A percentile compares a stretch with the other conserved stretches of the same genome.
Evolutionary conservation across 1,140 invertebrate genomes (phyloP).

Genomic region (Rhizoglyphus robini): DNA sequence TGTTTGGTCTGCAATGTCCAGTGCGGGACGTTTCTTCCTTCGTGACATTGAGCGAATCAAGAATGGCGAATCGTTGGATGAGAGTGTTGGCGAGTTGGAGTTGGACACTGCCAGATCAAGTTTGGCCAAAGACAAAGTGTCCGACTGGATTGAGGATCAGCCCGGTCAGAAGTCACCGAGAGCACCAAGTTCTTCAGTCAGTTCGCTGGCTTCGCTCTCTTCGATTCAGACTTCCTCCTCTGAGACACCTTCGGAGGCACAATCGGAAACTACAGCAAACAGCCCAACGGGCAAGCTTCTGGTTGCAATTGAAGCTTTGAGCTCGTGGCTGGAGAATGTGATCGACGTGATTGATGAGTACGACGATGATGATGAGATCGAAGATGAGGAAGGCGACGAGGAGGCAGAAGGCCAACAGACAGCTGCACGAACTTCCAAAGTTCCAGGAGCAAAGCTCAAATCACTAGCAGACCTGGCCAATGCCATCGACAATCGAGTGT

Average conservation of each 20-base stretch:
- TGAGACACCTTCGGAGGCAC: too few relatives aligned
- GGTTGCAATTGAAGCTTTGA: conserved; percentile 1
- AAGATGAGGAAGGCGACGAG: not conserved
- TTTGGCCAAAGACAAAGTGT: too few relatives aligned
- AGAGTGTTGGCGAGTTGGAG: not conserved
- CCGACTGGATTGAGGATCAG: too few relatives aligned
- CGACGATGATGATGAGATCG: conserved; percentile 2
- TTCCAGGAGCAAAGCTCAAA: not conserved
- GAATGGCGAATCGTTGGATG: not conserved
- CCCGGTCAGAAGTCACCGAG: too few relatives aligned
- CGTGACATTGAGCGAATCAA: not conserved
- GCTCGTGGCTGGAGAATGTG: not conserved
- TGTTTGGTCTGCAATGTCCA: not conserved
- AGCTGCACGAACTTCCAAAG: not conserved
- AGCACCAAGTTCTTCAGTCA: too few relatives aligned
- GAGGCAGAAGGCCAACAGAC: not conserved
- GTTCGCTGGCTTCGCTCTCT: too few relatives aligned
- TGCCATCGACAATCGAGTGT: conserved; percentile 4
- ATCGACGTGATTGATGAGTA: conserved; percentile 1
- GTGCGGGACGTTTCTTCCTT: not conserved
- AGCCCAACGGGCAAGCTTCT: not conserved
- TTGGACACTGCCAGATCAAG: too few relatives aligned
- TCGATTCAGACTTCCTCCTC: too few relatives aligned
- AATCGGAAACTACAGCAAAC: too few relatives aligned
- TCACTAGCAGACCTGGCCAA: conserved; percentile 7